Base-by-base conservation (phyloP, 1,140 invertebrate species). In the Steinernema khuongi region DNA sequence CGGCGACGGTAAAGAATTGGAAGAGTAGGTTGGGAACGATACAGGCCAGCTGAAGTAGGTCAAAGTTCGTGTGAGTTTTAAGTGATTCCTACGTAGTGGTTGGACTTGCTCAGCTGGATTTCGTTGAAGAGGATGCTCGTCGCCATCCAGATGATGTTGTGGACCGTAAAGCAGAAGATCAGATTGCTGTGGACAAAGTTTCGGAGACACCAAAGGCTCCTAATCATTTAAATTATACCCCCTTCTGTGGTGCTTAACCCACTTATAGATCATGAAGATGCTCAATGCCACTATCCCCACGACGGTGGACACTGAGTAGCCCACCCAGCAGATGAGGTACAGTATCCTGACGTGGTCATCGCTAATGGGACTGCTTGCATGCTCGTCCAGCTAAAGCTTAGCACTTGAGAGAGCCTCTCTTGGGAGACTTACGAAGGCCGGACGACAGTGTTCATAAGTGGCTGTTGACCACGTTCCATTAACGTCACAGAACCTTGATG, bases 111-210 rank as follows among this genome's bases (percentile, higher is more conserved):
- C 2, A 60, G 7, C 50, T 60, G 11, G 50, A 60, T 22, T 60
- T 60, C 50, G 50, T 60, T 60, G 50, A 60, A 60, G 50, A 60
- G 50, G 22, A 60, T 26, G 50, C 50, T 60, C 22, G 50, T 60
- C 2, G 22, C 4, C 50, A 60, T 60, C 50, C 50, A 60, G 50
- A 60, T 60, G 22, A 60, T 60, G 50, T 60, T 60, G 50, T 60
- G 50, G 7, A 60, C 22, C 7, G 50, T 60, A 26, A 60, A 60
- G 50, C 50, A 60, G 50, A 60, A 26, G 22, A 60, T 60, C 2
- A 60, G 50, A 22, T 60, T 60, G 26, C 50, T 60, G 50, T 60
- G 50, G 50, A 60, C 50, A 60, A 60, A 60, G 50, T 60, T 60
- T 22, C 50, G 50, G 2, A 60, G 19, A 22, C 50, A 60, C 50